Conservation (phyloP, 2,113 vertebrate species). For the Leptocoma aspasia region DNA sequence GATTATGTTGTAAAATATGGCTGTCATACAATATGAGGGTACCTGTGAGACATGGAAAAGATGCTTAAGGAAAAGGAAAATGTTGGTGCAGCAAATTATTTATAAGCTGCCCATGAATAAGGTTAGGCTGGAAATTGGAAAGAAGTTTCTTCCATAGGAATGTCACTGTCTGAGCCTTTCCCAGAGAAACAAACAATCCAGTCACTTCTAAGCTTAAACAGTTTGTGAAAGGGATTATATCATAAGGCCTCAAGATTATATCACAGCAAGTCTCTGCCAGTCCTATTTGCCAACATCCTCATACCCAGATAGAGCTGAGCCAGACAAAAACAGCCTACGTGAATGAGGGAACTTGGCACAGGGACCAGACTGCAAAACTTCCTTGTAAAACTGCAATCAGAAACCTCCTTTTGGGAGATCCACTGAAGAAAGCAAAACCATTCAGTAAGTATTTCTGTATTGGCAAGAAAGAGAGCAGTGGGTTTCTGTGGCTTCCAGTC, state of each 20-base stretch:
- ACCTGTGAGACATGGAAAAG: background rate
- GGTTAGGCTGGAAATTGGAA: background rate
- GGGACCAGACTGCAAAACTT: background rate
- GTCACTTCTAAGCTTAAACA: background rate
- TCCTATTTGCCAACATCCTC: slow-evolving; percentile 22
- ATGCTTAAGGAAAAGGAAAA: background rate
- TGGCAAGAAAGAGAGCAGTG: background rate
- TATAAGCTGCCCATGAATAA: background rate
- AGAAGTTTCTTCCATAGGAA: background rate
- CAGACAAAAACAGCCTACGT: slow-evolving; percentile 20
- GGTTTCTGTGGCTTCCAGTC: background rate
- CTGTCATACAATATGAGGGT: background rate
- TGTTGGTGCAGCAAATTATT: background rate
- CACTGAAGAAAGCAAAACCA: background rate
- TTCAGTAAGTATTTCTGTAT: background rate
- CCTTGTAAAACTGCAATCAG: background rate
- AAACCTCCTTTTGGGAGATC: background rate
- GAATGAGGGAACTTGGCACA: background rate
- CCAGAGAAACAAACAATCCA: slow-evolving; percentile 16
- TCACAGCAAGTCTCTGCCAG: slow-evolving; percentile 53
- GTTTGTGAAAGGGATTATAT: slow-evolving; percentile 45
- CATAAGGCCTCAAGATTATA: slow-evolving; percentile 11
- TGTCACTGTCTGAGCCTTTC: background rate
- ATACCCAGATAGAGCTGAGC: slow-evolving; percentile 16
- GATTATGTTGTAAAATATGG: background rate